A percentile compares a stretch with the other conserved stretches of the same genome.
phyloP scores from a whole-genome alignment of 2,888 invertebrate species.

The Drosophila lacicola region DNA sequence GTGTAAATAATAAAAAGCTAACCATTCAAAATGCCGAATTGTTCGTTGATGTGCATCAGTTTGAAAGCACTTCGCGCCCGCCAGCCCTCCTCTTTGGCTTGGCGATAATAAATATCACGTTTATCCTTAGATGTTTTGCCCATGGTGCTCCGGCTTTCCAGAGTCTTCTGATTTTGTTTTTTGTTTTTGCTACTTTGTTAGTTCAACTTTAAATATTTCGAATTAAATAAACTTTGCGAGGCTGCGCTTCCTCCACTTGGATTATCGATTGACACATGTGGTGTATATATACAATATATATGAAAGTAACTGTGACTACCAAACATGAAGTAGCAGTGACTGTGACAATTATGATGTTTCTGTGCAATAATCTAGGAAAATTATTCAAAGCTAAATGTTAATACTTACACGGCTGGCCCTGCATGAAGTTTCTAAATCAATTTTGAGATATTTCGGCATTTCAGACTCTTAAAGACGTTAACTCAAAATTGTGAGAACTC shows the following conservation, averaged over 20 bases:
- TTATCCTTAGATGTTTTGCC: constrained; percentile 99
- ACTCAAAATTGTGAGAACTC: neutral
- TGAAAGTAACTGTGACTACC: neutral
- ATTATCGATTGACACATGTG: constrained; percentile 8
- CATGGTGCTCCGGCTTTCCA: constrained; percentile 87
- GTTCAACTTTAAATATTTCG: too few species aligned
- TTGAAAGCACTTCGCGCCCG: constrained; percentile 99
- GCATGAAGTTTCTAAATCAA: neutral
- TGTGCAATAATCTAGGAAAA: neutral
- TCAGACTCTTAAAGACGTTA: too few species aligned
- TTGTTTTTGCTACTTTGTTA: too few species aligned
- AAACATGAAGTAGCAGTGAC: neutral
- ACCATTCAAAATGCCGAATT: constrained; percentile 95
- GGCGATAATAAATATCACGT: constrained; percentile 98
- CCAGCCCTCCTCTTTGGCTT: constrained; percentile 99
- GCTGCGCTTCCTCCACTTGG: neutral
- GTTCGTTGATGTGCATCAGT: constrained; percentile 97
- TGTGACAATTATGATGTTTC: neutral
- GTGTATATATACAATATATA: too few species aligned
- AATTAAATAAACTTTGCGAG: too few species aligned
- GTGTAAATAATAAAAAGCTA: constrained; percentile 25
- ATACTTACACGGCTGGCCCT: neutral
- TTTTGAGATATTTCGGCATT: neutral
- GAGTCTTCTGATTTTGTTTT: too few species aligned
- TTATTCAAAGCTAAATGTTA: too few species aligned